These are phyloP conservation scores for Anthopleura xanthogrammica DNA, from an alignment of 92 coral and sea anemone species.

Conservation along the genomic window DNA sequence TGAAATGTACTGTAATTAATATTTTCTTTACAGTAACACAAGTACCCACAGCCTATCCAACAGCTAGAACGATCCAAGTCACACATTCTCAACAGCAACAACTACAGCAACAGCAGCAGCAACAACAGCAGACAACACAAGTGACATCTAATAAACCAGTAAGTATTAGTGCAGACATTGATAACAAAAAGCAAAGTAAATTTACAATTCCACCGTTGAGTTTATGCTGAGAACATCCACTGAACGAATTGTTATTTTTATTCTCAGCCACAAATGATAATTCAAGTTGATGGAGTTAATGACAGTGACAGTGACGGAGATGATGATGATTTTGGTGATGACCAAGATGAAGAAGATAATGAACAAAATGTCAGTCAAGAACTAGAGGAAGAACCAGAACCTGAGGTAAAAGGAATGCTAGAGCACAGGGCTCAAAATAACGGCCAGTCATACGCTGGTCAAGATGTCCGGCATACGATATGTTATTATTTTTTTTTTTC, in stretches of 20 bases:
- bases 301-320: constrained; percentile 50
- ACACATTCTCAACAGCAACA: constrained; percentile 50
- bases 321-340: constrained; percentile 39
- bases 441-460: no score
- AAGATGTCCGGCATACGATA: no score
- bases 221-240: background rate
- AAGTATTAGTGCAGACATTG: background rate
- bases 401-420: background rate
- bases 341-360: constrained; percentile 39
- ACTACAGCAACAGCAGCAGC: constrained; percentile 25
- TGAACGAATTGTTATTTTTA: background rate
- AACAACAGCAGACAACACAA: constrained; percentile 23
- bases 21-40: constrained; percentile 21
- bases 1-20: background rate
- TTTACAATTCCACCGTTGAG: no score
- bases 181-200: no score
- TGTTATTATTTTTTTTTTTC: no score
- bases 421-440: no score
- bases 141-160: constrained; percentile 24
- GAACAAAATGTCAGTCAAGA: constrained; percentile 30
- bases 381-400: constrained; percentile 19
- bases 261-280: constrained; percentile 40
- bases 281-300: constrained; percentile 47
- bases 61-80: constrained; percentile 78
- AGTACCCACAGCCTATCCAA: constrained; percentile 63